Conservation (phyloP, 2,113 vertebrate genomes). For the Lates calcarifer region DNA sequence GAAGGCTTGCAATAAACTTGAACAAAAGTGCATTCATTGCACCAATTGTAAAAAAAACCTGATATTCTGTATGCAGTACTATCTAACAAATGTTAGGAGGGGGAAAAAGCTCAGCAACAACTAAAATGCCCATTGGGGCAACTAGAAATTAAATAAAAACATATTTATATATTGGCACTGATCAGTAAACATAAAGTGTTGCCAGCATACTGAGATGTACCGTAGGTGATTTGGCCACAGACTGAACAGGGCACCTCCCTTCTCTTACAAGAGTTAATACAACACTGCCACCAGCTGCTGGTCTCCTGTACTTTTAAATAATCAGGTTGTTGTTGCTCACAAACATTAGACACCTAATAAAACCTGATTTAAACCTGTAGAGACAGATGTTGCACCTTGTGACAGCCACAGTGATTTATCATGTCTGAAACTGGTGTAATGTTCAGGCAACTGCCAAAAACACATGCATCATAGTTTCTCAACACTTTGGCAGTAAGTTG, state of each 20-base stretch:
- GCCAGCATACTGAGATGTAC: not conserved
- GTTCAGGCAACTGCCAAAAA: not conserved
- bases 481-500: not conserved
- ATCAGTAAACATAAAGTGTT: not conserved
- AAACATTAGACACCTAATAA: not conserved
- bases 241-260: not conserved
- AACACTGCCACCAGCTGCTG: constrained; percentile 56
- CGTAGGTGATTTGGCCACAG: not conserved
- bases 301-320: not conserved
- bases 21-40: constrained; percentile 57
- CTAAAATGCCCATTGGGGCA: not conserved
- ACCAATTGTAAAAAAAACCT: constrained; percentile 8
- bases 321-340: not conserved
- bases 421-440: not conserved
- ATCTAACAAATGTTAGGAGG: not conserved
- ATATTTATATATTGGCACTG: not conserved
- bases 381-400: not conserved
- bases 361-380: not conserved
- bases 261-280: not conserved
- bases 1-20: constrained; percentile 38
- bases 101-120: not conserved
- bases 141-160: not conserved
- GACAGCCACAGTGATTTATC: not conserved
- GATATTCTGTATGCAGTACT: not conserved
- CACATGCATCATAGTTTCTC: constrained; percentile 1